These are phyloP conservation scores for Podargus strigoides DNA, from an alignment of 2,797 vertebrate species.

Conservation along the genomic window DNA sequence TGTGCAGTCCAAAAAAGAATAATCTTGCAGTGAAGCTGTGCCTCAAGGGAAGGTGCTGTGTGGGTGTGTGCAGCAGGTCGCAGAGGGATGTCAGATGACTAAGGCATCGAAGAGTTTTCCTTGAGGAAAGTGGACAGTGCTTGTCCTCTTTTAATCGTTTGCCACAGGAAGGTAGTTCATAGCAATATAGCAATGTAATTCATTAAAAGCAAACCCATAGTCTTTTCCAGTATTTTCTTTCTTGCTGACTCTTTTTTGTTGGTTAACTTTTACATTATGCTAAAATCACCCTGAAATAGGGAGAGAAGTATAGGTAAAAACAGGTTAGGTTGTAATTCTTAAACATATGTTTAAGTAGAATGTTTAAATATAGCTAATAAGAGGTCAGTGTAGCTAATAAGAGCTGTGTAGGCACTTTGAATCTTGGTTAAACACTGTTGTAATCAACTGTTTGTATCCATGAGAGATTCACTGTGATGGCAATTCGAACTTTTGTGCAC, in stretches of 20 bases:
- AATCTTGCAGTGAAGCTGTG: conserved; percentile 46
- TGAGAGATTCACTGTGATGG: background rate
- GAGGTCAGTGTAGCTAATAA: background rate
- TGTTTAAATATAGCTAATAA: background rate
- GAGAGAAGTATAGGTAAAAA: background rate
- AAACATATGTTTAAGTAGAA: background rate
- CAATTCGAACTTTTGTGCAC: accelerated
- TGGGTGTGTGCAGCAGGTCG: conserved; percentile 33
- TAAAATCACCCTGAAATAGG: background rate
- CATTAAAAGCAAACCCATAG: background rate
- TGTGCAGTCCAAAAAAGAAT: conserved; percentile 27
- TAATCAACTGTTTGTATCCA: background rate
- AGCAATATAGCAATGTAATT: too few species aligned
- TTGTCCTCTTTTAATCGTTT: background rate
- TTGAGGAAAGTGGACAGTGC: too few species aligned
- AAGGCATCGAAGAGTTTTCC: background rate
- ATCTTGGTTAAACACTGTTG: background rate
- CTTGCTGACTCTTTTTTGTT: background rate
- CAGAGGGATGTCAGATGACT: conserved; percentile 12
- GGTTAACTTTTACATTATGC: background rate
- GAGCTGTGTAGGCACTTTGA: background rate
- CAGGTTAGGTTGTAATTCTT: background rate
- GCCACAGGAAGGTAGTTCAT: background rate
- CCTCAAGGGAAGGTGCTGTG: conserved; percentile 45
- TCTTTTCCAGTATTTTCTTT: background rate